A percentile compares a stretch with the other conserved stretches of the same genome.
Evolutionary conservation across 2,797 vertebrate species (phyloP).

Genomic region (Microctenopoma steveboyesi): DNA sequence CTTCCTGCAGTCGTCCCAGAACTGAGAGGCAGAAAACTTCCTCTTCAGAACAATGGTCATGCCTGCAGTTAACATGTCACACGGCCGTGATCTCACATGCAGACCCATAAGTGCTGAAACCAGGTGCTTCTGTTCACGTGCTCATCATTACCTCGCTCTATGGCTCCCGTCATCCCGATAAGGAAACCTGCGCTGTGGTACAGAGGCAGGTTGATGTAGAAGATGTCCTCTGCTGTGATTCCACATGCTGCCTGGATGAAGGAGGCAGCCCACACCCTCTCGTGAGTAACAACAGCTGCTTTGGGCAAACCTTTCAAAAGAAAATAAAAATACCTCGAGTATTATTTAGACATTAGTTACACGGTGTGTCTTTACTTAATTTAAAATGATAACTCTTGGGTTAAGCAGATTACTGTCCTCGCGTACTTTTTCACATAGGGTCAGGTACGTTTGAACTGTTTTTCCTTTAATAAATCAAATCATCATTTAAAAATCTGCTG

Average conservation of each 20-base stretch:
- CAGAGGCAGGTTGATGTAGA: slow-evolving; percentile 89
- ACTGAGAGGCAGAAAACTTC: slow-evolving; percentile 94
- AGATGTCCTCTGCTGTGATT: slow-evolving; percentile 81
- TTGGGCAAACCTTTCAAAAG: slow-evolving; percentile 88
- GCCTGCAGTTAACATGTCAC: slow-evolving; percentile 38
- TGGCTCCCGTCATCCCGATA: slow-evolving; percentile 84
- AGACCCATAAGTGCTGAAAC: background rate
- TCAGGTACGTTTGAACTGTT: too few species aligned
- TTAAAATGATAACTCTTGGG: too few species aligned
- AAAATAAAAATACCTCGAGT: background rate
- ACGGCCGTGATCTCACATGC: background rate
- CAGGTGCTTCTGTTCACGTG: background rate
- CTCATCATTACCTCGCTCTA: slow-evolving; percentile 80
- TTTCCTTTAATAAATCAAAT: too few species aligned
- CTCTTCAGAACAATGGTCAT: slow-evolving; percentile 80
- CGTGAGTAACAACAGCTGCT: slow-evolving; percentile 88
- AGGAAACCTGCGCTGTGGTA: slow-evolving; percentile 92
- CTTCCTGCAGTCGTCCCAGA: slow-evolving; percentile 94
- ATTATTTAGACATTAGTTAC: too few species aligned
- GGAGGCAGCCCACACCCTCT: slow-evolving; percentile 80
- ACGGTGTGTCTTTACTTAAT: too few species aligned
- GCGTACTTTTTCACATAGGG: too few species aligned
- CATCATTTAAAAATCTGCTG: too few species aligned
- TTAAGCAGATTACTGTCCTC: too few species aligned
- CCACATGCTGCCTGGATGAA: slow-evolving; percentile 69